phyloP scores from a whole-genome alignment of 2,888 invertebrate species.

The Ametastegia equiseti region DNA sequence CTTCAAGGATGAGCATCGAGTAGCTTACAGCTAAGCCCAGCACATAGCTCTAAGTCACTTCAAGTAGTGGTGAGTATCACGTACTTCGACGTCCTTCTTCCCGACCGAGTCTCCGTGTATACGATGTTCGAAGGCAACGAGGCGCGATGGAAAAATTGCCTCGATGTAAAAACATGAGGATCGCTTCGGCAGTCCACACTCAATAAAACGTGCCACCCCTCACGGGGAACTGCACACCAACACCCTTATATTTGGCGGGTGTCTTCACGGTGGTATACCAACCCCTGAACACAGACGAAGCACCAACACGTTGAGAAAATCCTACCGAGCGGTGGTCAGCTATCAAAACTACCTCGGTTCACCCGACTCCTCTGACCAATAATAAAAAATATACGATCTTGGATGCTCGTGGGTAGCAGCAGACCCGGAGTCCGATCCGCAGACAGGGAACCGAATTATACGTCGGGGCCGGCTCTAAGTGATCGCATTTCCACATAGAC shows the following conservation, averaged over 20 bases:
- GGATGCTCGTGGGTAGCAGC: slow-evolving; percentile 57
- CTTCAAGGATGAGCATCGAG: background rate
- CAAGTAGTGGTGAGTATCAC: background rate
- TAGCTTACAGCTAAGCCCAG: background rate
- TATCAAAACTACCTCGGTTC: slow-evolving; percentile 67
- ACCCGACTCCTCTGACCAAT: slow-evolving; percentile 67
- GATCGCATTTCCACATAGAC: slow-evolving; percentile 76
- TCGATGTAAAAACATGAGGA: slow-evolving; percentile 76
- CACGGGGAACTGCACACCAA: slow-evolving; percentile 38
- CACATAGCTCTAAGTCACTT: background rate
- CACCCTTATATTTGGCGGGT: background rate
- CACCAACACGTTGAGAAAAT: slow-evolving; percentile 49
- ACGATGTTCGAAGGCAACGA: slow-evolving; percentile 62
- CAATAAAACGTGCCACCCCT: slow-evolving; percentile 69
- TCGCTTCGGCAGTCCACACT: slow-evolving; percentile 70
- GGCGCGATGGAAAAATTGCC: slow-evolving; percentile 75
- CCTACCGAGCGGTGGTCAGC: slow-evolving; percentile 68
- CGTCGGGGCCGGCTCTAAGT: slow-evolving; percentile 73
- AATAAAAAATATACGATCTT: slow-evolving; percentile 74
- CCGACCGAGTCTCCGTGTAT: background rate
- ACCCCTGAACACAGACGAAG: slow-evolving; percentile 30
- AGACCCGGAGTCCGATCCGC: slow-evolving; percentile 58
- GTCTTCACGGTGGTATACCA: slow-evolving; percentile 4
- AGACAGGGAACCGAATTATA: slow-evolving; percentile 70
- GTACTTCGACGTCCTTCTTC: slow-evolving; percentile 9